Evolutionary conservation across 2,113 vertebrate species (phyloP), one percentile per base, ranked within the genome.

Genomic region (Ancistrus triradiatus): DNA sequence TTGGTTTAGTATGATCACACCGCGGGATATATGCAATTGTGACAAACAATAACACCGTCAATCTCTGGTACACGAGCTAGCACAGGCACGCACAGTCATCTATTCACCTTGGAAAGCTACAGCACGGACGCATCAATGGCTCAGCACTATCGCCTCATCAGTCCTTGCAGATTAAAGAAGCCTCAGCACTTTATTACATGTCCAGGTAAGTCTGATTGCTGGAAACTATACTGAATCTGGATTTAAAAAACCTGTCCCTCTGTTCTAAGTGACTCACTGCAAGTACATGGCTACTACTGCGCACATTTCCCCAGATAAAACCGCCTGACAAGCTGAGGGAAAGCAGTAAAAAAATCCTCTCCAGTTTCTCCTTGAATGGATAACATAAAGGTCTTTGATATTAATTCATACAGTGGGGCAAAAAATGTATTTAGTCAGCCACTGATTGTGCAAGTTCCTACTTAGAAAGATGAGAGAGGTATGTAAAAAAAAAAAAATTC

Each of bases 91-190:
- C 40, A 40, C 51, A 38, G 22, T 48, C n/a, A 42, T 42, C 11
- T 2, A 63, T 42, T n/a, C 37, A 63, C 48, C 15, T 25, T 27
- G 27, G 27, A 28, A 37, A 42, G 14, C 13, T 42, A 14, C 38
- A 42, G 38, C 13, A 14, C n/a, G 14, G n/a, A 42, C 10, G 43
- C 61, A 65, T 50, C 38, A 70, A n/a, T 19, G 33, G 33, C 38
- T 35, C 18, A 11, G 14, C 55, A 4, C 38, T 42, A 42, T 42
- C 38, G 38, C 38, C 14, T 65, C 68, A 65, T 70, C 68, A 65
- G 63, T 65, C 59, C 61, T 59, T 51, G 61, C 19, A 46, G 53
- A 56, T 61, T 66, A 62, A 61, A 61, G 38, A 6, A 50, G 44
- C 4, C 28, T 65, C 53, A 52, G 55, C 1, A 17, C 42, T 66